Conservation (phyloP, 35 echinoderm and acorn worm genomes). For the Holothuria glaberrima region DNA sequence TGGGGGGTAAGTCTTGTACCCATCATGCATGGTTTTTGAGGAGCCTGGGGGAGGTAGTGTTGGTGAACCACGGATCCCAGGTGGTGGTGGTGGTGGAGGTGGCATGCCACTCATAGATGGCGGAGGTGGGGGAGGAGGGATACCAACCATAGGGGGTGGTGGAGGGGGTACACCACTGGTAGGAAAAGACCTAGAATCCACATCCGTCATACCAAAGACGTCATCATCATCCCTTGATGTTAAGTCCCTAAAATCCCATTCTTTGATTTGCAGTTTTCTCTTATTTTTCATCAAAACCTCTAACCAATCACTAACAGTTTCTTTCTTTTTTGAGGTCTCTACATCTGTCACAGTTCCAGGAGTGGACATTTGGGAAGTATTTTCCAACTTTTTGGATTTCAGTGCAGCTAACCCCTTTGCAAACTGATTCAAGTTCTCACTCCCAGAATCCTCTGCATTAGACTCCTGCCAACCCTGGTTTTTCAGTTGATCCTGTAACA, state of each 20-base stretch:
- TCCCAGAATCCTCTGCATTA: not conserved
- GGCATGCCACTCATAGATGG: not conserved
- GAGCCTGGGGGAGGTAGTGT: conserved; percentile 10
- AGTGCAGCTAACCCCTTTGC: conserved; percentile 65
- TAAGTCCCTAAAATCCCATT: conserved; percentile 88
- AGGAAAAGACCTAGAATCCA: conserved; percentile 14
- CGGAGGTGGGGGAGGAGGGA: conserved; percentile 15
- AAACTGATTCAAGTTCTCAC: conserved; percentile 68
- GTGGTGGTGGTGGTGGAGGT: conserved; percentile 68
- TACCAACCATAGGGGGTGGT: conserved; percentile 39
- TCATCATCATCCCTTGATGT: conserved; percentile 77
- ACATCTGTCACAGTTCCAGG: not conserved
- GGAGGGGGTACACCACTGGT: conserved; percentile 62
- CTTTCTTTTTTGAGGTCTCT: conserved; percentile 51
- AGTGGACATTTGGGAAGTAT: not conserved
- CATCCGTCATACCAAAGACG: conserved; percentile 64
- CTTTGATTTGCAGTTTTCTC: conserved; percentile 69
- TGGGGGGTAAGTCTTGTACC: conserved; percentile 48
- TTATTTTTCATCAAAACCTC: conserved; percentile 75
- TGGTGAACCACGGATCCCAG: conserved; percentile 8
- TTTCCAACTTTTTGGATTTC: conserved; percentile 28
- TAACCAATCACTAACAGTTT: conserved; percentile 59
- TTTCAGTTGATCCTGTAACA: conserved; percentile 77
- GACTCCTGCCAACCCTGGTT: conserved; percentile 48
- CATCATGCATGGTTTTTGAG: conserved; percentile 20